A percentile compares a stretch with the other conserved stretches of the same genome.
These are phyloP conservation scores for Athripsodes cinereus DNA, from an alignment of 2,888 invertebrate species.

Conservation along the genomic window DNA sequence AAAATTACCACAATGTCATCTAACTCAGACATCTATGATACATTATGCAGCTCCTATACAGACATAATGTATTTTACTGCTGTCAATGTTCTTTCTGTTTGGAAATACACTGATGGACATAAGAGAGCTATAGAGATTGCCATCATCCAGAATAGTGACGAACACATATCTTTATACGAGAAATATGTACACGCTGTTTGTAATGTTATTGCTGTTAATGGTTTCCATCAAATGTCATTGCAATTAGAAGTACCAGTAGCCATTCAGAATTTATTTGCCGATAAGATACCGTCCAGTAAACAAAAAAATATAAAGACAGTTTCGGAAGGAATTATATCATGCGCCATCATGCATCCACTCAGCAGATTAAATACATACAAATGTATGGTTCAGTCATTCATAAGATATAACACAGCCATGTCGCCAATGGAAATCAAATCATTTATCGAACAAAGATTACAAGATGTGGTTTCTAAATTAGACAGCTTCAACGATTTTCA, in stretches of 20 bases:
- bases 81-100: constrained; percentile 60
- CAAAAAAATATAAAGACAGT: constrained; percentile 50
- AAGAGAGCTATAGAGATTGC: constrained; percentile 61
- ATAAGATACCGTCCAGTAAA: constrained; percentile 50
- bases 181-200: constrained; percentile 66
- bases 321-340: constrained; percentile 52
- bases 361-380: constrained; percentile 57
- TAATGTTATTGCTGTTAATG: constrained; percentile 66
- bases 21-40: constrained; percentile 58
- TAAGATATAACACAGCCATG: constrained; percentile 42
- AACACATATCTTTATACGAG: constrained; percentile 64
- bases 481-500: constrained; percentile 58
- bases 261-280: constrained; percentile 51
- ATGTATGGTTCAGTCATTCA: constrained; percentile 52
- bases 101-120: constrained; percentile 62
- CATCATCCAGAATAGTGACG: constrained; percentile 63
- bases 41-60: constrained; percentile 59
- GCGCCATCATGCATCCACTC: constrained; percentile 57
- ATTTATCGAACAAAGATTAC: constrained; percentile 48
- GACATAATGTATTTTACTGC: constrained; percentile 64
- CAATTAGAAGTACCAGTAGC: constrained; percentile 55
- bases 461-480: constrained; percentile 55
- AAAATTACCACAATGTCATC: constrained; percentile 50
- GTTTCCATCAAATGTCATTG: constrained; percentile 60
- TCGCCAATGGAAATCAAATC: constrained; percentile 40